phyloP scores from a whole-genome alignment of 2,113 vertebrate species.

The Tamias sibiricus region DNA sequence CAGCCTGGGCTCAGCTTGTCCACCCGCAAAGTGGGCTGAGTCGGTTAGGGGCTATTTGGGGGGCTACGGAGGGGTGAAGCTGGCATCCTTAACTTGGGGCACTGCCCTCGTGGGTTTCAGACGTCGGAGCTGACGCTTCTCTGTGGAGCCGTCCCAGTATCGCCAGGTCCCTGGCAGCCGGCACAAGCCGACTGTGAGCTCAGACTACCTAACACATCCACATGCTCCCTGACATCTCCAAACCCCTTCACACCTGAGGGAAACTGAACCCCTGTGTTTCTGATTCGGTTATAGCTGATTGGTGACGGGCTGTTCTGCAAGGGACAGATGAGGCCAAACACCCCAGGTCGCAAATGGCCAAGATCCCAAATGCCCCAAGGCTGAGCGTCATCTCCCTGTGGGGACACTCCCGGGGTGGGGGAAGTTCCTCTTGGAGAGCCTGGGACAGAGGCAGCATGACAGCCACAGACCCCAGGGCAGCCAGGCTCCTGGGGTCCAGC shows the following conservation, averaged over 20 bases:
- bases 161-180: not conserved
- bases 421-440: not conserved
- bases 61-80: accelerated
- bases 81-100: accelerated
- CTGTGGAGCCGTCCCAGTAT: accelerated
- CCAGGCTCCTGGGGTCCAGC: too few species aligned
- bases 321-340: not conserved
- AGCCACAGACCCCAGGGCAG: not conserved
- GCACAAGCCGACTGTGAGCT: not conserved
- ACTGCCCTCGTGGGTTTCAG: not conserved
- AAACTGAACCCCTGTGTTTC: not conserved
- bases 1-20: not conserved
- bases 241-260: not conserved
- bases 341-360: too few species aligned
- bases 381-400: not conserved
- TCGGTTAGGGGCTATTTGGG: accelerated
- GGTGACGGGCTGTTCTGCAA: not conserved
- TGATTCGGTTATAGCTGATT: not conserved
- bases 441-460: not conserved
- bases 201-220: not conserved
- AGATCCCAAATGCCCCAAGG: not conserved
- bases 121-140: accelerated
- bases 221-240: not conserved
- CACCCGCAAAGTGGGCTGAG: not conserved
- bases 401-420: not conserved